phyloP scores from a whole-genome alignment of 30 jellyfish, hydroid and myxozoan genomes.

The Sanderia malayensis region DNA sequence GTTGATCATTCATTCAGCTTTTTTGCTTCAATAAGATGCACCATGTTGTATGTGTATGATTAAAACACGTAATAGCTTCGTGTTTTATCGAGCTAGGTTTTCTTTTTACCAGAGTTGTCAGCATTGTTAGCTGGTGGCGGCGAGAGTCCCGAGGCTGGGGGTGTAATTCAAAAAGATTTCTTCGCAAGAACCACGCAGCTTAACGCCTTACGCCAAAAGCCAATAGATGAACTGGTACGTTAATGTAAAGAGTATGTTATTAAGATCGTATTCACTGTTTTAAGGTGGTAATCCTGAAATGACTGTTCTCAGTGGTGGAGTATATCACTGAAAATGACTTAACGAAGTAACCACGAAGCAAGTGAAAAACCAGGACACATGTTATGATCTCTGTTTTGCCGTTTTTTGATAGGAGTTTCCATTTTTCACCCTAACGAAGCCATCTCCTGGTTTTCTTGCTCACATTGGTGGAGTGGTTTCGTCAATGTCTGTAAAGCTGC shows the following conservation, averaged over 20 bases:
- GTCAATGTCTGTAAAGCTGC: conserved; percentile 82
- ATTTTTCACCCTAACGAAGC: conserved; percentile 62
- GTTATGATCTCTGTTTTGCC: too few relatives aligned
- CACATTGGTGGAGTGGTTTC: conserved; percentile 91
- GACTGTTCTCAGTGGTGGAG: too few relatives aligned
- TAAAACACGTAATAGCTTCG: too few relatives aligned
- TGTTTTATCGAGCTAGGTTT: too few relatives aligned
- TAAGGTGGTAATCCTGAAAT: too few relatives aligned
- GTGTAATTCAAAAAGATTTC: neutral
- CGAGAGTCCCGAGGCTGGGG: conserved; percentile 48
- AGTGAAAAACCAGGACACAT: too few relatives aligned
- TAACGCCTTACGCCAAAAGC: neutral
- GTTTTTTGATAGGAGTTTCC: conserved; percentile 81
- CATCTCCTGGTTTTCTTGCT: conserved; percentile 73
- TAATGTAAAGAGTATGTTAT: too few relatives aligned
- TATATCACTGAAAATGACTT: too few relatives aligned
- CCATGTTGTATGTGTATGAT: too few relatives aligned
- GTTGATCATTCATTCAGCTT: neutral
- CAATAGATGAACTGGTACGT: conserved; percentile 41
- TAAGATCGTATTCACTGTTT: too few relatives aligned
- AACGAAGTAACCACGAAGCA: too few relatives aligned
- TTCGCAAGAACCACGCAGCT: neutral
- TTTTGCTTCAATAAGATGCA: too few relatives aligned
- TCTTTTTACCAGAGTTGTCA: conserved; percentile 31
- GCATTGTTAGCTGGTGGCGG: conserved; percentile 27